A percentile compares a stretch with the other conserved stretches of the same genome.
Evolutionary conservation across 2,888 invertebrate genomes (phyloP).

Genomic region (Adelognathus sp.): DNA sequence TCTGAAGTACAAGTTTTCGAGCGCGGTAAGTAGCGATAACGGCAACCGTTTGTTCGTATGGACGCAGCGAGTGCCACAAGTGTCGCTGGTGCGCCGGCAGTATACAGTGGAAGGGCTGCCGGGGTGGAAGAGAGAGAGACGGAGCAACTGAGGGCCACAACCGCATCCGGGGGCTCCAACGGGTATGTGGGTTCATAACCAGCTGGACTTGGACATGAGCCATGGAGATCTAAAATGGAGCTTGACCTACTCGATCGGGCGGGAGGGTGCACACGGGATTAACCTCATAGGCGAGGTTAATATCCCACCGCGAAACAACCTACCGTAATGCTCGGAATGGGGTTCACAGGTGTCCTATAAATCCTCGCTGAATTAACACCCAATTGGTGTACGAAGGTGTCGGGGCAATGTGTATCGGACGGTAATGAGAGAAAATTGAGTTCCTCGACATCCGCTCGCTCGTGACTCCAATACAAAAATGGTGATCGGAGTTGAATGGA

Average conservation of each 20-base stretch:
- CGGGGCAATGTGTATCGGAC: too few species aligned
- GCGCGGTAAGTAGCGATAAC: constrained; percentile 51
- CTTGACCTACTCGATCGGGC: not conserved
- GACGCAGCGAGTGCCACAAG: constrained; percentile 54
- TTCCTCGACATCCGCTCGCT: too few species aligned
- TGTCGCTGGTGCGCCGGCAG: constrained; percentile 39
- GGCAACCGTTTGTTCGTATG: constrained; percentile 37
- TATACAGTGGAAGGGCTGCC: constrained; percentile 17
- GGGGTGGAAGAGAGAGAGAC: constrained; percentile 8
- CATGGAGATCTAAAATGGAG: constrained; percentile 28
- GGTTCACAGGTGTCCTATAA: constrained; percentile 5
- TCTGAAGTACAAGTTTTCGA: constrained; percentile 43
- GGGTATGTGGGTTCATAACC: constrained; percentile 48
- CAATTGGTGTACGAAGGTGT: not conserved
- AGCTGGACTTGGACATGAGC: constrained; percentile 58
- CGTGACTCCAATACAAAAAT: too few species aligned
- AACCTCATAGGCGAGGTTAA: not conserved
- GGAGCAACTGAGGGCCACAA: not conserved
- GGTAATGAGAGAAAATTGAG: too few species aligned
- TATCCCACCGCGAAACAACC: constrained; percentile 17
- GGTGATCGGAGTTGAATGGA: too few species aligned
- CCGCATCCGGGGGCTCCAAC: constrained; percentile 44
- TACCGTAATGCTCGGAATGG: not conserved
- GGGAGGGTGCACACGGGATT: constrained; percentile 18
- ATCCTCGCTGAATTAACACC: not conserved